Evolutionary conservation across 2,888 invertebrate species (phyloP), one percentile per base, ranked within the genome.

Genomic region (Euproctis similis): DNA sequence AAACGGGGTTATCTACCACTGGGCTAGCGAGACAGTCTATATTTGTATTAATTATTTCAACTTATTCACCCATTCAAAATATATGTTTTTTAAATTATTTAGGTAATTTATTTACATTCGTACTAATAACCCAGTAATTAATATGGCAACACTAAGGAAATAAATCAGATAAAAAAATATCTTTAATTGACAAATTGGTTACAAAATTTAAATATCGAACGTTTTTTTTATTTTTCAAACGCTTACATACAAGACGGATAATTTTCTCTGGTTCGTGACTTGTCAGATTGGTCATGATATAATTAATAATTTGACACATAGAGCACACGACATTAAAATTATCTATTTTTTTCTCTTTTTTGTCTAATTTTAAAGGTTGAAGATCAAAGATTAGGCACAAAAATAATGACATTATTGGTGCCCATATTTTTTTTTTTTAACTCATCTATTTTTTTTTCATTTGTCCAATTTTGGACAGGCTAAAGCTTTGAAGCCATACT

Each of bases 51-150:
- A n/a, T n/a, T n/a, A n/a, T n/a, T n/a, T n/a, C n/a, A n/a, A n/a
- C n/a, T n/a, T n/a, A n/a, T n/a, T n/a, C n/a, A n/a, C 16, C 33
- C 39, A 30, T 41, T 23, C 30, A 26, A 7, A 25, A 23, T 29
- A 34, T 17, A 18, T 13, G n/a, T n/a, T n/a, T n/a, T n/a, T n/a
- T n/a, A 29, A 22, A 8, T 9, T 17, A 25, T 30, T 37, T 24
- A 24, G n/a, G 30, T 34, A 33, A 44, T 37, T 32, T 38, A 34
- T 42, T 23, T 41, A 46, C 38, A 34, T 46, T 41, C 24, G 4
- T 23, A 25, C 31, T 41, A 44, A 35, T 40, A 44, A 37, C 45
- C 48, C 38, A 42, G 28, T 42, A 46, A 46, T 46, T 49, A 49
- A 41, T 36, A 33, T 32, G 12, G 36, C 42, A 42, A 27, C 42